These are phyloP conservation scores for Emys orbicularis DNA, from an alignment of 2,797 vertebrate genomes.

Conservation along the genomic window DNA sequence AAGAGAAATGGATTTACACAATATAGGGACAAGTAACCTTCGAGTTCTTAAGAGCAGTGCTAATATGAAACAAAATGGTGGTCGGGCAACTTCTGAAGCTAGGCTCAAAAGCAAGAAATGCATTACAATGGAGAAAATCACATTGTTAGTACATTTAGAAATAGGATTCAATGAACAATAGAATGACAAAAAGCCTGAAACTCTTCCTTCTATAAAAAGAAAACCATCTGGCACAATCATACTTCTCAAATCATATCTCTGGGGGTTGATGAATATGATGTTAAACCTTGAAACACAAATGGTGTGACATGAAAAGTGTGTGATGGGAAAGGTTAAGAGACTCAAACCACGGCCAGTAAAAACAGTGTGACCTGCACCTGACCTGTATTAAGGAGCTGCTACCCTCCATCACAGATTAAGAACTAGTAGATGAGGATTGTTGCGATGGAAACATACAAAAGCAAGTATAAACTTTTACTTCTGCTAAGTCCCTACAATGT, in stretches of 20 bases:
- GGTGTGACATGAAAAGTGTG: neutral
- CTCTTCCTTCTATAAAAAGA: neutral
- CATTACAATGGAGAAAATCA: neutral
- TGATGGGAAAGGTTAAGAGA: neutral
- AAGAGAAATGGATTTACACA: neutral
- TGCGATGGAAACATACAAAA: neutral
- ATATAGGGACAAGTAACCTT: neutral
- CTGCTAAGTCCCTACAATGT: fast-evolving
- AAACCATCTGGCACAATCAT: neutral
- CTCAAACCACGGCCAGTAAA: neutral
- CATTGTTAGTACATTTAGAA: neutral
- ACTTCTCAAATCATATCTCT: neutral
- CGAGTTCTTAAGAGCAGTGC: neutral
- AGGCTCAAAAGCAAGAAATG: neutral
- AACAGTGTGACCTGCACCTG: neutral
- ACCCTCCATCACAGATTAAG: neutral
- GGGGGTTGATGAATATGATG: neutral
- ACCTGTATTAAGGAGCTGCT: neutral
- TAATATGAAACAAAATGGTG: neutral
- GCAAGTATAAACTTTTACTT: fast-evolving
- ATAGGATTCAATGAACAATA: neutral
- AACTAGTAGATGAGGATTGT: neutral
- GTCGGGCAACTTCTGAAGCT: neutral
- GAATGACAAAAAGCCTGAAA: neutral
- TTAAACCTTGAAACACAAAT: neutral